Conservation (phyloP, 1,140 invertebrate genomes). For the Euwallacea similis region DNA sequence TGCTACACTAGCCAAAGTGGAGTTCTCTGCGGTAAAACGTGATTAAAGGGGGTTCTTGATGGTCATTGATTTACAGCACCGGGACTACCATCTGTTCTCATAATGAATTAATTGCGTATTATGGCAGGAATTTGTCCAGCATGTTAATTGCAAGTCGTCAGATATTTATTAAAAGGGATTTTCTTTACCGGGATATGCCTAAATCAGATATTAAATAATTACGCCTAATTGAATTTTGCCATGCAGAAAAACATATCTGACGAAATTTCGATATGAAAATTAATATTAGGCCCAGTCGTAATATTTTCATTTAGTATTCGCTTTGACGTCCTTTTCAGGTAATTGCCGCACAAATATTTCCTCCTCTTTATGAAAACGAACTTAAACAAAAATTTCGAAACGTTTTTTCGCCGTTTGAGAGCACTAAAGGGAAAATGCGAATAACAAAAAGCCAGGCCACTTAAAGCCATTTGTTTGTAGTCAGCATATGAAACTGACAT, state of each 20-base stretch:
- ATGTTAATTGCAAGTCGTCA: background rate
- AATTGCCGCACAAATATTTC: slow-evolving; percentile 12
- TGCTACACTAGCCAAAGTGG: slow-evolving; percentile 14
- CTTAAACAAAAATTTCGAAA: slow-evolving; percentile 12
- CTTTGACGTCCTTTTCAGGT: slow-evolving; percentile 13
- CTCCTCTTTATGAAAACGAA: slow-evolving; percentile 13
- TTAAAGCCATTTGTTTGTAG: slow-evolving; percentile 16
- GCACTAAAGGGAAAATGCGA: slow-evolving; percentile 1
- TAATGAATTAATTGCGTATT: slow-evolving; percentile 18
- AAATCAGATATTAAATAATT: too few relatives aligned
- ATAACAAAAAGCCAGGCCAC: slow-evolving; percentile 12
- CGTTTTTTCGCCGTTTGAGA: slow-evolving; percentile 13
- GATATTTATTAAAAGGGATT: background rate
- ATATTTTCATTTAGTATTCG: slow-evolving; percentile 16
- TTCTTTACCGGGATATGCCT: background rate
- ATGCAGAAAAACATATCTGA: background rate
- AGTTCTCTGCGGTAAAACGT: slow-evolving; percentile 17
- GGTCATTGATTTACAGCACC: slow-evolving; percentile 22
- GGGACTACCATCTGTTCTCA: slow-evolving; percentile 17
- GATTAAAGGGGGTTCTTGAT: slow-evolving; percentile 18
- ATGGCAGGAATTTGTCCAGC: slow-evolving; percentile 4
- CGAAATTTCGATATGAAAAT: background rate
- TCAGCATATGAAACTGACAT: slow-evolving; percentile 14
- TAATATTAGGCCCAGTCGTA: background rate
- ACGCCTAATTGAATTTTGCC: background rate